These are phyloP conservation scores for Akabosia matsudoensis DNA, from an alignment of 1,140 invertebrate genomes.

Conservation along the genomic window DNA sequence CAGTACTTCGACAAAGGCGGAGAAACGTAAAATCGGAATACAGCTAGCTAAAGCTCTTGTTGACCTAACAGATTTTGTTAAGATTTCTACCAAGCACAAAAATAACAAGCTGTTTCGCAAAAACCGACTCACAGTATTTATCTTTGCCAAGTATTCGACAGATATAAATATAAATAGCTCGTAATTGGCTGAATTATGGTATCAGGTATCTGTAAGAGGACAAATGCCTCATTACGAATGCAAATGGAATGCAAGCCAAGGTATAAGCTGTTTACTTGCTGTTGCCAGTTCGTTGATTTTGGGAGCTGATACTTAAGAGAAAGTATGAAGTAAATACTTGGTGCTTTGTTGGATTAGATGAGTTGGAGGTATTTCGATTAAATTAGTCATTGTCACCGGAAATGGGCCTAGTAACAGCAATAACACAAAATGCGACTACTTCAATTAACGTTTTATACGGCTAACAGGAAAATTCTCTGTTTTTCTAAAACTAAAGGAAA, in stretches of 20 bases:
- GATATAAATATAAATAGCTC: no score
- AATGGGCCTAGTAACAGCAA: not conserved
- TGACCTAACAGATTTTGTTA: conserved; percentile 14
- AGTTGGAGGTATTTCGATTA: conserved; percentile 19
- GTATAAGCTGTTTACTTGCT: conserved; percentile 12
- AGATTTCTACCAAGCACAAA: not conserved
- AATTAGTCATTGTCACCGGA: conserved; percentile 24
- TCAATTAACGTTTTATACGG: not conserved
- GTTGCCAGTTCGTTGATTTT: not conserved
- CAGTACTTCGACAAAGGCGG: no score
- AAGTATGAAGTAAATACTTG: conserved; percentile 11
- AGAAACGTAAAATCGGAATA: no score
- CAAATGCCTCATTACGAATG: not conserved
- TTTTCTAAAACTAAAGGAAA: not conserved
- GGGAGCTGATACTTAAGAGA: not conserved
- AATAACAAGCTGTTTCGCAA: not conserved
- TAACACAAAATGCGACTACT: no score
- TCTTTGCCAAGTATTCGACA: not conserved
- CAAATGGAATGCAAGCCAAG: conserved; percentile 19
- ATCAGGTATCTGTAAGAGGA: no score
- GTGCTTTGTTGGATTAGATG: conserved; percentile 12
- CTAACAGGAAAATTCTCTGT: not conserved
- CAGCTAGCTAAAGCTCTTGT: no score
- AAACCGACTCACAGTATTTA: not conserved
- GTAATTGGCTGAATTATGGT: no score